These are phyloP conservation scores for Orbicella faveolata DNA, from an alignment of 64 coral and sea anemone genomes.

Conservation along the genomic window DNA sequence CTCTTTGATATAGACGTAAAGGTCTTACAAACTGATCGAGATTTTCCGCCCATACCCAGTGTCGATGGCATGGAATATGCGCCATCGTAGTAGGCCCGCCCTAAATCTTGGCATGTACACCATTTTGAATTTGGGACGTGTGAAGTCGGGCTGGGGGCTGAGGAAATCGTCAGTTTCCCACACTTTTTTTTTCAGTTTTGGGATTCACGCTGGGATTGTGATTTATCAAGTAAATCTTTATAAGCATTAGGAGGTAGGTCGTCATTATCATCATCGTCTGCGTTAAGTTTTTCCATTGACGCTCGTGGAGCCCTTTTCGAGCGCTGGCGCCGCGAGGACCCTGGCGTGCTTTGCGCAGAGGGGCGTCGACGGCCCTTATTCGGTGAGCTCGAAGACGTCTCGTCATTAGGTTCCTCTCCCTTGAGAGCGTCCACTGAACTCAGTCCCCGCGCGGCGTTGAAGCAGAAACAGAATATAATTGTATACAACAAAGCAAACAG, in stretches of 20 bases:
- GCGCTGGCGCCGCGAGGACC: not conserved
- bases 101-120: too few relatives aligned
- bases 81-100: too few relatives aligned
- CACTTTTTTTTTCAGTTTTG: too few relatives aligned
- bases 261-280: constrained; percentile 79
- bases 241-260: constrained; percentile 57
- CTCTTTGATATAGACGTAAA: too few relatives aligned
- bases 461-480: constrained; percentile 84
- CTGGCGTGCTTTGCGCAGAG: constrained; percentile 1
- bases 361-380: not conserved
- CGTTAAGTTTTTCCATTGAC: constrained; percentile 59
- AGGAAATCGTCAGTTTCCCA: too few relatives aligned
- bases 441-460: constrained; percentile 81
- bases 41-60: too few relatives aligned
- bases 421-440: constrained; percentile 78
- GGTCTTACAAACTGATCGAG: too few relatives aligned
- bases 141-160: too few relatives aligned
- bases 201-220: constrained; percentile 6
- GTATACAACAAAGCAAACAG: constrained; percentile 63
- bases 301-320: constrained; percentile 41
- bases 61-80: too few relatives aligned
- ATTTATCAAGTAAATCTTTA: constrained; percentile 86
- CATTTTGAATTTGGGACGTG: too few relatives aligned
- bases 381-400: not conserved
- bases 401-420: constrained; percentile 57